phyloP scores from a whole-genome alignment of 2,113 vertebrate species.

The Vicugna pacos region DNA sequence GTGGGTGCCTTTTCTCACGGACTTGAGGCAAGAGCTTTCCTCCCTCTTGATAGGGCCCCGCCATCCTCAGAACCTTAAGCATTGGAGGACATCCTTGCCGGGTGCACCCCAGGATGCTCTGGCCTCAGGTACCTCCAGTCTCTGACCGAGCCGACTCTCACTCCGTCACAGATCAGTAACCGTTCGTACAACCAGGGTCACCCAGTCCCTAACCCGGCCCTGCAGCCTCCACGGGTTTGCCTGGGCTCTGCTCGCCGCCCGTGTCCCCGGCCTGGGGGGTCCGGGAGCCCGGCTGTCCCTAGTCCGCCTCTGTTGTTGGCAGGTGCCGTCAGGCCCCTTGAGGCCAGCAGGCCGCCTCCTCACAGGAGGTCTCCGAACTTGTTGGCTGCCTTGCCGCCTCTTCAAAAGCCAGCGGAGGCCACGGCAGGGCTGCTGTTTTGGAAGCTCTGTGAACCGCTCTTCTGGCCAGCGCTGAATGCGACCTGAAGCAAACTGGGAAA shows the following conservation, averaged over 20 bases:
- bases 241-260: not conserved
- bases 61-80: not conserved
- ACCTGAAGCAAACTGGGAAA: not conserved
- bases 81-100: not conserved
- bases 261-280: not conserved
- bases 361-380: not conserved
- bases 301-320: conserved; percentile 23
- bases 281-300: not conserved
- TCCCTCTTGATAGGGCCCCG: not conserved
- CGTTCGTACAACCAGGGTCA: accelerated
- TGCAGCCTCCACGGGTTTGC: too few species aligned
- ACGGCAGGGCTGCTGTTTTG: not conserved
- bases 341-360: not conserved
- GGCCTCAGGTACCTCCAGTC: accelerated
- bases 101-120: too few species aligned
- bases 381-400: not conserved
- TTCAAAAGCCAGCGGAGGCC: not conserved
- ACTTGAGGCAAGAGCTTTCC: not conserved
- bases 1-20: not conserved
- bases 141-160: not conserved
- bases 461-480: not conserved
- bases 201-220: not conserved
- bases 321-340: not conserved
- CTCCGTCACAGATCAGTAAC: accelerated
- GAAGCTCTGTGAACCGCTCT: not conserved